Conservation (phyloP, 1,140 invertebrate species). For the Bombyx mandarina region DNA sequence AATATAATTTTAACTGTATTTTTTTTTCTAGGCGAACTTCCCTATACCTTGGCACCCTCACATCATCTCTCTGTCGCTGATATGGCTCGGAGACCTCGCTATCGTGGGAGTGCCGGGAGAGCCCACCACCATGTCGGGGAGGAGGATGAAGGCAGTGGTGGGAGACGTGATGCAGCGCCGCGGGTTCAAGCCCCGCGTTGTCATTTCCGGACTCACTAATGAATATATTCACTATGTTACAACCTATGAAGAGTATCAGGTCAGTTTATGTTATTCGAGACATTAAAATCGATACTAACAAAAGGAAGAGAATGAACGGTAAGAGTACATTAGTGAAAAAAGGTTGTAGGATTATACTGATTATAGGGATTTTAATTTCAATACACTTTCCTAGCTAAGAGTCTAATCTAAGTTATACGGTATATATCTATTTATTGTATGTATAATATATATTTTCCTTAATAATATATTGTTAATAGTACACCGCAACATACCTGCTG, state of each 20-base stretch:
- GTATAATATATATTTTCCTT: too few relatives aligned
- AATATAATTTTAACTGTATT: too few relatives aligned
- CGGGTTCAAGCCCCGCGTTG: slow-evolving; percentile 72
- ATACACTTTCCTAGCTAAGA: too few relatives aligned
- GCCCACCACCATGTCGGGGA: slow-evolving; percentile 95
- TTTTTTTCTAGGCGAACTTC: slow-evolving; percentile 76
- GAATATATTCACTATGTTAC: slow-evolving; percentile 91
- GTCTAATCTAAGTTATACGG: too few relatives aligned
- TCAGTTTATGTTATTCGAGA: slow-evolving; percentile 35
- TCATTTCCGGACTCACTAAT: slow-evolving; percentile 89
- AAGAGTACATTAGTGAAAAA: too few relatives aligned
- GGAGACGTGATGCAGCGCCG: slow-evolving; percentile 41
- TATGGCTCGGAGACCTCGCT: slow-evolving; percentile 82
- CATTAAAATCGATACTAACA: too few relatives aligned
- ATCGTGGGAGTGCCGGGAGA: slow-evolving; percentile 90
- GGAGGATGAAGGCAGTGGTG: slow-evolving; percentile 81
- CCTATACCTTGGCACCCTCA: slow-evolving; percentile 92
- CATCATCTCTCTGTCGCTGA: slow-evolving; percentile 85
- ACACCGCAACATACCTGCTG: too few relatives aligned
- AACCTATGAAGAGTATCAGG: slow-evolving; percentile 94
- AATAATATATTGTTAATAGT: too few relatives aligned
- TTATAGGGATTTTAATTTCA: too few relatives aligned
- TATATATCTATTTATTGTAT: too few relatives aligned
- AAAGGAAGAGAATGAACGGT: too few relatives aligned
- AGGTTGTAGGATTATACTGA: too few relatives aligned